These are phyloP conservation scores for Monochamus saltuarius DNA, from an alignment of 1,140 invertebrate species.

Conservation along the genomic window DNA sequence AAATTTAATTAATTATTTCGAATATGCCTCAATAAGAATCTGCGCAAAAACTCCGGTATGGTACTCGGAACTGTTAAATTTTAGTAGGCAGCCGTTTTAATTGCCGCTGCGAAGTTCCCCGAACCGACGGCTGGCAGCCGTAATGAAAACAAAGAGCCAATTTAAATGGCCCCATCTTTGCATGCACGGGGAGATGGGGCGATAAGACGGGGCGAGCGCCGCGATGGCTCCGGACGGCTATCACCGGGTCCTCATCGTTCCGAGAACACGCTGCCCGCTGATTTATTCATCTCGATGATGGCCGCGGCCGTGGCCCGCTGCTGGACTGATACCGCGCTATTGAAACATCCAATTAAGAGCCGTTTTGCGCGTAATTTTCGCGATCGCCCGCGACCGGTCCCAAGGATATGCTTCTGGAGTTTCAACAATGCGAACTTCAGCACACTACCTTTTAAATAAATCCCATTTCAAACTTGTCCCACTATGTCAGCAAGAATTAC, in stretches of 20 bases:
- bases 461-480: too few species aligned
- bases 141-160: slow-evolving; percentile 40
- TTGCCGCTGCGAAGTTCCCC: slow-evolving; percentile 36
- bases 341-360: slow-evolving; percentile 17
- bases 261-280: slow-evolving; percentile 34
- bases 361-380: slow-evolving; percentile 8
- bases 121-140: slow-evolving; percentile 24
- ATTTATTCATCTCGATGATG: slow-evolving; percentile 44
- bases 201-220: slow-evolving; percentile 38
- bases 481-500: too few species aligned
- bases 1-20: slow-evolving; percentile 50
- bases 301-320: slow-evolving; percentile 3
- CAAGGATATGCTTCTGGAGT: background rate
- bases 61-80: slow-evolving; percentile 45
- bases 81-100: slow-evolving; percentile 42
- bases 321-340: slow-evolving; percentile 3
- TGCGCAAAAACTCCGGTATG: slow-evolving; percentile 38
- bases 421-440: too few species aligned
- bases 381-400: slow-evolving; percentile 9
- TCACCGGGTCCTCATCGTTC: slow-evolving; percentile 39
- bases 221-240: slow-evolving; percentile 27
- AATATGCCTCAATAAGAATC: slow-evolving; percentile 47
- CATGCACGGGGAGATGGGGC: slow-evolving; percentile 35
- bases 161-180: slow-evolving; percentile 37
- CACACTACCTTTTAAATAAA: too few species aligned